Evolutionary conservation across 2,113 vertebrate genomes (phyloP).

Genomic region (Callopanchax toddi): DNA sequence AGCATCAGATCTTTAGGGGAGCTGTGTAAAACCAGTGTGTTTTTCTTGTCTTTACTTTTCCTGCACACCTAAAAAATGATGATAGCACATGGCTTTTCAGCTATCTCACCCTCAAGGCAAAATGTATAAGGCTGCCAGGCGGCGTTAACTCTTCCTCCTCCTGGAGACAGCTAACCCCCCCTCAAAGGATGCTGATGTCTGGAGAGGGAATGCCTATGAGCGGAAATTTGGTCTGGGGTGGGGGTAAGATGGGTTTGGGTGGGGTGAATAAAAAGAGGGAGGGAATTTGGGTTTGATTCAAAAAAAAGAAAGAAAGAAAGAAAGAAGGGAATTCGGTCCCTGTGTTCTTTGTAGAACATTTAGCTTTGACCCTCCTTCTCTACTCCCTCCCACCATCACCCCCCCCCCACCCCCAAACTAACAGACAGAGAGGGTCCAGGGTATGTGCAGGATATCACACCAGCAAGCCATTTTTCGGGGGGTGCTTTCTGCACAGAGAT

Average conservation of each 20-base stretch:
- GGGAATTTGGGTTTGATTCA: conserved; percentile 71
- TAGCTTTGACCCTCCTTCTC: conserved; percentile 94
- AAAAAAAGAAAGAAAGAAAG: conserved; percentile 65
- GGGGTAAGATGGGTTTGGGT: conserved; percentile 46
- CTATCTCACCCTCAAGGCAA: conserved; percentile 79
- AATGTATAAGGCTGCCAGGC: conserved; percentile 79
- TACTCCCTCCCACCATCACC: conserved; percentile 83
- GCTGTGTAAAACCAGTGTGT: conserved; percentile 75
- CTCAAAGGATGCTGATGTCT: conserved; percentile 83
- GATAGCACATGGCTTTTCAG: conserved; percentile 78
- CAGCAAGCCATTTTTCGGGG: conserved; percentile 84
- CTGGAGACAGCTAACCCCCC: conserved; percentile 79
- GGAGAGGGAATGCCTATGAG: conserved; percentile 80
- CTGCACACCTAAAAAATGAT: conserved; percentile 79
- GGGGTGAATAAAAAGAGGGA: conserved; percentile 60
- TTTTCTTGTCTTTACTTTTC: conserved; percentile 76
- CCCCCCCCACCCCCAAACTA: conserved; percentile 59
- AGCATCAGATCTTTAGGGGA: conserved; percentile 78
- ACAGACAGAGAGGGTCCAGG: conserved; percentile 76
- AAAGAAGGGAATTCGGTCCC: conserved; percentile 83
- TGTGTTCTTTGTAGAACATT: conserved; percentile 92
- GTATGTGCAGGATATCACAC: conserved; percentile 90
- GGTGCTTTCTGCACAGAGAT: conserved; percentile 76
- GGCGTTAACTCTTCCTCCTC: conserved; percentile 76
- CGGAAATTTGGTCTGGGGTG: conserved; percentile 61